Evolutionary conservation across 2,888 invertebrate species (phyloP).

Genomic region (Hemicrepidius hirtus): DNA sequence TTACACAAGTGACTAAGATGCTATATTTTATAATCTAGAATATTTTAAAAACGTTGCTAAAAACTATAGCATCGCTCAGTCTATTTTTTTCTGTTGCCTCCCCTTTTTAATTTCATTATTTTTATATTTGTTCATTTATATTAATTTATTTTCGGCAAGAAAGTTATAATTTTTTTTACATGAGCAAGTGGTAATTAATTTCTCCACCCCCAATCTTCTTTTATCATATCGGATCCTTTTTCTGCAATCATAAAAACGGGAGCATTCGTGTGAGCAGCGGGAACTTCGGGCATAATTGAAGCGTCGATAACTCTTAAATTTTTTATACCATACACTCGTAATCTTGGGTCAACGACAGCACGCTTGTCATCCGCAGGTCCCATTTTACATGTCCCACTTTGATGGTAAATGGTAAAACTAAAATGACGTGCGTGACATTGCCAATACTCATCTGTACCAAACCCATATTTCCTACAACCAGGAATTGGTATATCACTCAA

Average conservation of each 20-base stretch:
- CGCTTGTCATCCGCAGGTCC: constrained; percentile 75
- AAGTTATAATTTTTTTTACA: neutral
- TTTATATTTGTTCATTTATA: too few relatives aligned
- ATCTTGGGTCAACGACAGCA: constrained; percentile 79
- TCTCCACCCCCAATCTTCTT: constrained; percentile 72
- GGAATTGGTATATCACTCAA: constrained; percentile 78
- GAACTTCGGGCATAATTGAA: constrained; percentile 86
- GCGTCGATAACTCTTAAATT: constrained; percentile 85
- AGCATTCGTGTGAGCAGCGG: constrained; percentile 85
- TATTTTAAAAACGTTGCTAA: too few relatives aligned
- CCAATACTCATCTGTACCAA: constrained; percentile 82
- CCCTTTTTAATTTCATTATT: constrained; percentile 1
- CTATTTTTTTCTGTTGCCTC: too few relatives aligned
- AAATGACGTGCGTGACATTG: constrained; percentile 80
- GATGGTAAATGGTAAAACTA: constrained; percentile 83
- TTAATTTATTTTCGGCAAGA: neutral
- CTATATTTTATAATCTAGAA: too few relatives aligned
- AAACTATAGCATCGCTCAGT: too few relatives aligned
- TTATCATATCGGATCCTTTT: constrained; percentile 83
- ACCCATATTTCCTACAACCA: constrained; percentile 75
- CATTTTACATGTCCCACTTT: constrained; percentile 81
- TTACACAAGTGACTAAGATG: too few relatives aligned
- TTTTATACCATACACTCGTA: constrained; percentile 80
- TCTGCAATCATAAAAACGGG: constrained; percentile 89
- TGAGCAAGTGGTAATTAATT: neutral